Evolutionary conservation across 1,140 invertebrate genomes (phyloP).

Genomic region (Wasmannia auropunctata): DNA sequence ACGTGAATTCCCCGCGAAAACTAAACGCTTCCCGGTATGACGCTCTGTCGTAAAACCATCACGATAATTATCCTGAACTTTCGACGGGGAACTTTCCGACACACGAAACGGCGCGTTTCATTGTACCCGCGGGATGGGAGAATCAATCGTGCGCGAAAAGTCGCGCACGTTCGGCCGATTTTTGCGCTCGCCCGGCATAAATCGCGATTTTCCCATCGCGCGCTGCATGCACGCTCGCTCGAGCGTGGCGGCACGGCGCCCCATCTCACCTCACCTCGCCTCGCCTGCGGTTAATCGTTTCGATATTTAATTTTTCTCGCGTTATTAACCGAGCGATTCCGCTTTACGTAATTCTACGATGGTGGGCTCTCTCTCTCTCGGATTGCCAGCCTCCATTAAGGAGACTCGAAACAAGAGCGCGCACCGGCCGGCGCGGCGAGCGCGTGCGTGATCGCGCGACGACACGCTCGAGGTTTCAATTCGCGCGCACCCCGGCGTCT

Average conservation of each 20-base stretch:
- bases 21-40: background rate
- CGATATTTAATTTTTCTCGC: constrained; percentile 44
- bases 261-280: background rate
- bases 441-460: background rate
- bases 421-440: background rate
- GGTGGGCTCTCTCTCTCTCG: constrained; percentile 1
- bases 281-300: constrained; percentile 39
- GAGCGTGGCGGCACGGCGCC: constrained; percentile 42
- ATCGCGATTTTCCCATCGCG: constrained; percentile 48
- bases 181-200: constrained; percentile 19
- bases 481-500: background rate
- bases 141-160: constrained; percentile 47
- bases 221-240: constrained; percentile 35
- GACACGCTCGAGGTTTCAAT: constrained; percentile 21
- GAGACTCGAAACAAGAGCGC: constrained; percentile 6
- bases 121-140: constrained; percentile 17
- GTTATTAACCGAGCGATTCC: constrained; percentile 37
- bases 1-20: background rate
- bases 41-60: background rate
- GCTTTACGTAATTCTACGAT: constrained; percentile 29
- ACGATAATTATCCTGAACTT: constrained; percentile 44
- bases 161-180: constrained; percentile 22
- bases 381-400: background rate
- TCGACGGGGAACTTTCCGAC: background rate
- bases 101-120: background rate